Conservation (phyloP, 2,888 invertebrate genomes). For the Oligia latruncula region DNA sequence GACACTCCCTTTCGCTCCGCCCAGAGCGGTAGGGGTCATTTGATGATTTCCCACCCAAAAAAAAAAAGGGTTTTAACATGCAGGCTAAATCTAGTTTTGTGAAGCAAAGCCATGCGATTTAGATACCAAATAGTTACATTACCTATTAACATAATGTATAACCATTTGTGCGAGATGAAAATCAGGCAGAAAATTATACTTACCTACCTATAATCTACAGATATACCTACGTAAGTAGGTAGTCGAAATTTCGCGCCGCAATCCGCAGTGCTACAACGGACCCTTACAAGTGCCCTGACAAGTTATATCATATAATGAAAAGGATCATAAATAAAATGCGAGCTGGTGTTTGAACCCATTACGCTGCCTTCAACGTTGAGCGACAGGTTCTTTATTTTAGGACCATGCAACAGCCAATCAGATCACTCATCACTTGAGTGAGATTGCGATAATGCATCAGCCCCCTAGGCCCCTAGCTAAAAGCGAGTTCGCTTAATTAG, state of each 20-base stretch:
- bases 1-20: too few relatives aligned
- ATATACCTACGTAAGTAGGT: neutral
- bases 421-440: conserved; percentile 34
- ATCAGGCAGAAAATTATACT: neutral
- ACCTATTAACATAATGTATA: too few relatives aligned
- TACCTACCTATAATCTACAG: neutral
- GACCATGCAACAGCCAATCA: conserved; percentile 20
- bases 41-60: too few relatives aligned
- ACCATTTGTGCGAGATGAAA: neutral
- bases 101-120: neutral
- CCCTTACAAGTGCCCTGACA: conserved; percentile 4
- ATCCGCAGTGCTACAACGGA: neutral
- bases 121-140: neutral
- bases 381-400: conserved; percentile 59
- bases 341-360: conserved; percentile 37
- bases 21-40: too few relatives aligned
- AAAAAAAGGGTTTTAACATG: neutral
- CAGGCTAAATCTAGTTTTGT: neutral
- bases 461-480: neutral
- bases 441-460: conserved; percentile 23
- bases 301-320: conserved; percentile 41
- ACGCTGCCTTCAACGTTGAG: conserved; percentile 42
- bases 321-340: conserved; percentile 32
- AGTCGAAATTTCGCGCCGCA: neutral
- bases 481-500: neutral